Base-by-base conservation (phyloP, 2,797 vertebrate genomes). In the Taenioides sp. region DNA sequence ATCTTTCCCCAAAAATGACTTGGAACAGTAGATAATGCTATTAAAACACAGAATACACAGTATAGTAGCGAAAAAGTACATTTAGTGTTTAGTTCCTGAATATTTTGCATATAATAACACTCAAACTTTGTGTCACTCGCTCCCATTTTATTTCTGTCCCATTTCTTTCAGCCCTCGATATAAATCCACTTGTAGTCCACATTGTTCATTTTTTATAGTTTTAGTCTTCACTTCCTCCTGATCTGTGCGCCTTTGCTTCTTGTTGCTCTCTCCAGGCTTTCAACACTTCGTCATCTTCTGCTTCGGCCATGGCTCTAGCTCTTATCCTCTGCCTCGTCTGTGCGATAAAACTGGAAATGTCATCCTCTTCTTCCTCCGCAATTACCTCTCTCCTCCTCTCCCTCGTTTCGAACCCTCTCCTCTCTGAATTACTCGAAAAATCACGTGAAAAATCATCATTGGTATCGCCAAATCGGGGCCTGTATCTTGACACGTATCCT, bases 231-330 rank as follows among this genome's bases (percentile, higher is more conserved):
- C 20, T 27, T 3, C 25, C 23, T 54, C 47, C 47, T 14, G 23
- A 11, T 4, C 25, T 92, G 82, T 93, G 94, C 55, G 92, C 87
- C 66, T 94, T 96, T 0, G 90, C 92, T 61, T 96, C 95, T 70
- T 95, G 94, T 70, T 95, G 94, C 12, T 84, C 93, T 80, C 95
- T 95, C 98, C 98, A 99, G 0, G 97, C 95, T 1, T 85, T 83
- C 0, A 98, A 95, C 72, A 98, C 89, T 69, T 97, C 97, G 66
- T 99, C 96, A 1, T 96, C 95, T 7, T 95, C 92, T 23, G 91
- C 88, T 74, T 97, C 95, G 0, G 93, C 93, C 0, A 94, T 92
- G n/a, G 95, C 94, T 40, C 93, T 89, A 4, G 92, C 94, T 0
- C 81, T 87, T 37, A 89, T 89, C 83, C 93, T 92, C 79, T 92